These are phyloP conservation scores for Amphiprion percula DNA, from an alignment of 2,113 vertebrate genomes.

Conservation along the genomic window DNA sequence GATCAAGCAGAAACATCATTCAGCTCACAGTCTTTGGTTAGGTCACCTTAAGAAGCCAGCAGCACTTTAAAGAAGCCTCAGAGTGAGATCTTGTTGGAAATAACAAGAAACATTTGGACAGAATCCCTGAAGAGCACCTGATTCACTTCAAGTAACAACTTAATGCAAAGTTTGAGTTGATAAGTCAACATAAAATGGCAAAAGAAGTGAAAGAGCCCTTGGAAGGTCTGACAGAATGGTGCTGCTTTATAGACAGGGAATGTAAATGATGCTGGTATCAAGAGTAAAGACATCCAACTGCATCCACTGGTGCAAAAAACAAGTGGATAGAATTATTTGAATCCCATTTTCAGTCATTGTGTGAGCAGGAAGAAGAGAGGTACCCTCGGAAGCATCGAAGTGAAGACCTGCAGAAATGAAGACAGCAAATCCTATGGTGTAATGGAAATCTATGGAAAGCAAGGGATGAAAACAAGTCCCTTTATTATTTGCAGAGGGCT, in stretches of 20 bases:
- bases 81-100: conserved; percentile 23
- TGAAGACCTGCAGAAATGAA: conserved; percentile 42
- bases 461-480: conserved; percentile 33
- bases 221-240: conserved; percentile 30
- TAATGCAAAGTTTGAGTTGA: conserved; percentile 22
- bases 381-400: conserved; percentile 30
- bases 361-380: conserved; percentile 40
- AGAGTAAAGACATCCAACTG: conserved; percentile 28
- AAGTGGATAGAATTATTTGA: conserved; percentile 16
- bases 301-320: conserved; percentile 27
- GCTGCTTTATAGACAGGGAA: conserved; percentile 63
- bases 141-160: conserved; percentile 36
- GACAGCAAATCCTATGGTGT: conserved; percentile 44
- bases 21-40: conserved; percentile 75
- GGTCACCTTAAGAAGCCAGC: conserved; percentile 37
- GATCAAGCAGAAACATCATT: conserved; percentile 25
- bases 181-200: not conserved
- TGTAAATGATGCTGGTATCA: conserved; percentile 65
- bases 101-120: conserved; percentile 38
- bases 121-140: conserved; percentile 72
- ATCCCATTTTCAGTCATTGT: conserved; percentile 15
- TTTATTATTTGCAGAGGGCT: conserved; percentile 30
- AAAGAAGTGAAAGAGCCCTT: conserved; percentile 41
- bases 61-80: conserved; percentile 45
- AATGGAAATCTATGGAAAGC: conserved; percentile 41